Percentiles rank a stretch among this genome's conserved stretches.
These are phyloP conservation scores for Merops nubicus DNA, from an alignment of 2,113 vertebrate genomes.

Conservation along the genomic window DNA sequence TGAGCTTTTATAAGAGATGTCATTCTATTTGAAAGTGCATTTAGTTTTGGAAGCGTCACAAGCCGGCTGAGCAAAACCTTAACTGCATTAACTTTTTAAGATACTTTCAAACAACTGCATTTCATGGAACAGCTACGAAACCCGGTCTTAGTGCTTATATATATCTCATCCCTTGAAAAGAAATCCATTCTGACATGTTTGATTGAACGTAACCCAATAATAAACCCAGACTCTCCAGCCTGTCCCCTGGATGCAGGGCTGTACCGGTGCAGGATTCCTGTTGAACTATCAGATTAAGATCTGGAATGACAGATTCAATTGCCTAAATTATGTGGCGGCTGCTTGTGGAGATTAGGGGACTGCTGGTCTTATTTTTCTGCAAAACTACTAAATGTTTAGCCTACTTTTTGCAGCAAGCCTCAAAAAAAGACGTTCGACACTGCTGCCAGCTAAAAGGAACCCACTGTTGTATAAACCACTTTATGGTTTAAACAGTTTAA, in stretches of 20 bases:
- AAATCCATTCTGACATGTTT: conserved; percentile 50
- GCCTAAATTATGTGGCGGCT: neutral
- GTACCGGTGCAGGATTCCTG: neutral
- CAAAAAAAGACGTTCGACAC: neutral
- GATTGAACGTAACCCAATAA: conserved; percentile 56
- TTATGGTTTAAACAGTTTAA: neutral
- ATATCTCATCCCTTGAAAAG: conserved; percentile 38
- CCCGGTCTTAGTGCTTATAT: neutral
- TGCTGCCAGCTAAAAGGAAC: conserved; percentile 1
- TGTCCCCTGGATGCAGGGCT: neutral
- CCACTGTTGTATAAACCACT: neutral
- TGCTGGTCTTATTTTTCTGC: neutral
- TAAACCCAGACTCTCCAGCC: conserved; percentile 8
- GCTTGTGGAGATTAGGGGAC: neutral
- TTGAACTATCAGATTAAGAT: conserved; percentile 11
- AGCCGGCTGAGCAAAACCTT: conserved; percentile 49
- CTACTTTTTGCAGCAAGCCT: neutral
- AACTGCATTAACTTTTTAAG: conserved; percentile 69
- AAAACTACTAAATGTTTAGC: neutral
- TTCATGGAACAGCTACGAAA: conserved; percentile 40
- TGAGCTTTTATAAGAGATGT: conserved; percentile 63
- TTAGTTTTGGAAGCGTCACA: conserved; percentile 63
- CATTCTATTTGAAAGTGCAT: conserved; percentile 65
- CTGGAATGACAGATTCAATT: conserved; percentile 18
- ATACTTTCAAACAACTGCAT: conserved; percentile 41